Percentiles rank a stretch among this genome's conserved stretches.
Evolutionary conservation across 2,888 invertebrate species (phyloP).

Genomic region (Craniophora ligustri): DNA sequence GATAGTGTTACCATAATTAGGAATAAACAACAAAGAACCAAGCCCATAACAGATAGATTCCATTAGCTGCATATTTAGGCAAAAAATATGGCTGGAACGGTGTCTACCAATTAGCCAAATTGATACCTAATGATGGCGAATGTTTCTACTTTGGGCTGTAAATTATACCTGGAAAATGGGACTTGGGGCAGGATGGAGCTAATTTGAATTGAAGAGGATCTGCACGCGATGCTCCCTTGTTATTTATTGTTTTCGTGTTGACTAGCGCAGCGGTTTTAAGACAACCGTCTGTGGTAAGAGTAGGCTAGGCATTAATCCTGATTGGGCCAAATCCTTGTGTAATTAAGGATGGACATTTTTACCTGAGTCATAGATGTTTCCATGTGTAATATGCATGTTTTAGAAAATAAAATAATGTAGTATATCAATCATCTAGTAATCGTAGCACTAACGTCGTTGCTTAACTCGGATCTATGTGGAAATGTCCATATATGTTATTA

Average conservation of each 20-base stretch:
- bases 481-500: no score
- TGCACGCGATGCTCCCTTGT: constrained; percentile 64
- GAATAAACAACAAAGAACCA: constrained; percentile 40
- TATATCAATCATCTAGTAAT: no score
- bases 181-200: constrained; percentile 58
- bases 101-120: constrained; percentile 65
- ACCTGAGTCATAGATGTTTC: no score
- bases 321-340: no score
- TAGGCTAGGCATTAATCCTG: no score
- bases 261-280: constrained; percentile 21
- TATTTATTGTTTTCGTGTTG: constrained; percentile 52
- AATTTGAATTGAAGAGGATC: constrained; percentile 60
- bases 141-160: constrained; percentile 42
- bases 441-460: no score
- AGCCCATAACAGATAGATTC: constrained; percentile 37
- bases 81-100: constrained; percentile 42
- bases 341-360: no score
- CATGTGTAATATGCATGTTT: no score
- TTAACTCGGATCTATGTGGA: no score
- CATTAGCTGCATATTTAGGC: constrained; percentile 43
- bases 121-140: constrained; percentile 62
- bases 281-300: no score
- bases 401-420: no score
- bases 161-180: constrained; percentile 62
- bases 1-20: constrained; percentile 34